These are phyloP conservation scores for Drosophila guanche DNA, from an alignment of 1,140 invertebrate genomes.

Conservation along the genomic window DNA sequence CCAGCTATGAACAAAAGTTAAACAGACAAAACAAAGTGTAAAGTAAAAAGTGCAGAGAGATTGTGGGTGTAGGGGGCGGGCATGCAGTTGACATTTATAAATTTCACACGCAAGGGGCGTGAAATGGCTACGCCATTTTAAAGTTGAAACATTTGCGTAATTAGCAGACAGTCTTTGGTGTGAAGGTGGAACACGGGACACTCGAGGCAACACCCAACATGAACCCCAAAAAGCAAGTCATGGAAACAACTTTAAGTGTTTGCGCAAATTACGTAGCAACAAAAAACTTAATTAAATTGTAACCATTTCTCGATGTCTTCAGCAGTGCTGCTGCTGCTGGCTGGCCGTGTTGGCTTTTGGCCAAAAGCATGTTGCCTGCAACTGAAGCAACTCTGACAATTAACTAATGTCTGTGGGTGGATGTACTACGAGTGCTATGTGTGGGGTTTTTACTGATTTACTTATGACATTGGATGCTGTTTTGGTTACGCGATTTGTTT, in stretches of 20 bases:
- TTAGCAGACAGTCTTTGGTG: slow-evolving; percentile 52
- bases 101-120: slow-evolving; percentile 59
- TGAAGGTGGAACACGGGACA: slow-evolving; percentile 50
- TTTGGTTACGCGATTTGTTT: slow-evolving; percentile 8
- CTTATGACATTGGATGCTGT: slow-evolving; percentile 33
- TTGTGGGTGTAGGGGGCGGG: neutral
- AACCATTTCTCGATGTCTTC: slow-evolving; percentile 46
- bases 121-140: slow-evolving; percentile 66
- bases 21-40: slow-evolving; percentile 77
- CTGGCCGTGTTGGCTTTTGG: slow-evolving; percentile 66
- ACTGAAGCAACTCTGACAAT: slow-evolving; percentile 57
- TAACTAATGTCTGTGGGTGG: slow-evolving; percentile 71
- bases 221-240: slow-evolving; percentile 13
- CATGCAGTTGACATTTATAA: slow-evolving; percentile 58
- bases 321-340: slow-evolving; percentile 4
- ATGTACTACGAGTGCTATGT: slow-evolving; percentile 25
- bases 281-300: slow-evolving; percentile 73
- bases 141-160: slow-evolving; percentile 77
- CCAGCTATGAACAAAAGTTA: slow-evolving; percentile 76
- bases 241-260: slow-evolving; percentile 57
- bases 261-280: slow-evolving; percentile 54
- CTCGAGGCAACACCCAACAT: neutral
- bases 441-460: slow-evolving; percentile 19
- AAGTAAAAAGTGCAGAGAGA: slow-evolving; percentile 24
- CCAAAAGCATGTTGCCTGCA: slow-evolving; percentile 70